Base-by-base conservation (phyloP, 1,140 invertebrate species). In the Bathynomus jamesi region DNA sequence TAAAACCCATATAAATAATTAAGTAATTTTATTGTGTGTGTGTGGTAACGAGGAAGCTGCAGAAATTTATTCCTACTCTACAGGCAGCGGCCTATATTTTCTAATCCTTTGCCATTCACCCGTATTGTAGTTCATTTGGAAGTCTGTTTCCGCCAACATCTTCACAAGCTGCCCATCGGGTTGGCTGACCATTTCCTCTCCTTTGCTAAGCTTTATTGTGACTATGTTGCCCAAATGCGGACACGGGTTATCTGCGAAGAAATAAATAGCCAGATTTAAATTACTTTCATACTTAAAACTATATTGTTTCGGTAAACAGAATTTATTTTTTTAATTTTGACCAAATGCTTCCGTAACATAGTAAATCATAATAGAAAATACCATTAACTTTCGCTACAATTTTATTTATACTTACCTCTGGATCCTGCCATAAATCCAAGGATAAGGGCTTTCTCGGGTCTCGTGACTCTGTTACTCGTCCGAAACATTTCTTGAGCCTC, bases 401-500 rank as follows among this genome's bases (percentile, higher is more conserved):
- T n/a, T n/a, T 32, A 27, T 17, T 24, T 28, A 2, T 5, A 79
- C 77, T 79, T 84, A 92, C 91, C 91, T 85, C 93, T 87, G 5
- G 92, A 93, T 1, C 96, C 96, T 76, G 95, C 95, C 93, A 99
- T 98, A 80, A 99, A 99, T 73, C 95, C 95, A 27, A 99, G 86
- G 80, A 99, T 99, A 31, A 98, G 89, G 46, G 95, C 95, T 81
- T 98, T 98, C 79, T 98, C 95, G 2, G 95, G 94, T 76, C 95
- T 83, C 0, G 95, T 97, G 53, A 98, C 94, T 82, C 93, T 91
- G 81, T 98, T 98, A 29, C 95, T 95, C 77, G 91, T 95, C 70
- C 90, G 86, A 85, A 98, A 98, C 93, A 98, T 97, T 82, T 98
- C 94, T 83, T 97, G 94, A 1, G 95, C 95, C 83, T 96, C 94